Conservation (phyloP, 2,888 invertebrate species). For the Leuctra nigra region DNA sequence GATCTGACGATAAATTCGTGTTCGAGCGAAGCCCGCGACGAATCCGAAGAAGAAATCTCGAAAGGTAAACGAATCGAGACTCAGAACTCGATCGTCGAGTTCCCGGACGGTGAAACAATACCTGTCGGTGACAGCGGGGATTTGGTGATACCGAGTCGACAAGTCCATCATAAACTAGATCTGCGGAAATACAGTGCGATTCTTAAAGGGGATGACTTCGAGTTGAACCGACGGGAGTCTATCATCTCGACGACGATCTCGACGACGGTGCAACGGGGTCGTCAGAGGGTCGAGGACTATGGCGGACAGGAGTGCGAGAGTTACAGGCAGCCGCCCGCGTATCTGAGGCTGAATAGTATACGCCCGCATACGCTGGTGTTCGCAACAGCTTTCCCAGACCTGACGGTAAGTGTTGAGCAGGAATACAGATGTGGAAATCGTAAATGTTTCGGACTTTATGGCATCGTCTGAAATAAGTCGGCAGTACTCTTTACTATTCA, state of each 20-base stretch:
- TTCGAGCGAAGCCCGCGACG: no score
- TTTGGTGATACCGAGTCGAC: no score
- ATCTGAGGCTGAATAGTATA: slow-evolving; percentile 16
- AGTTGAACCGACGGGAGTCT: neutral
- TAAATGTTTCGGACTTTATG: no score
- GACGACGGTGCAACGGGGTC: neutral
- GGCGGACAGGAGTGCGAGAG: neutral
- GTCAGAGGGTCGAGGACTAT: neutral
- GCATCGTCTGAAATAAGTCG: no score
- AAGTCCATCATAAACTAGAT: neutral
- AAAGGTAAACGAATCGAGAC: no score
- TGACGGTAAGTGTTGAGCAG: slow-evolving; percentile 11
- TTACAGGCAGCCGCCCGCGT: slow-evolving; percentile 9
- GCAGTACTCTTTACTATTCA: no score
- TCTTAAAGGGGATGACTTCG: neutral
- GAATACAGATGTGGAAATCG: no score
- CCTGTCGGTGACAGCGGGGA: no score
- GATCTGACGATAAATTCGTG: no score
- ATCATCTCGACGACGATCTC: neutral
- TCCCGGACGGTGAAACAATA: neutral
- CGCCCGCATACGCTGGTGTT: slow-evolving; percentile 17
- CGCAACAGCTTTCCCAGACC: neutral
- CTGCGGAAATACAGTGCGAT: neutral
- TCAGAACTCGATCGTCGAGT: no score
- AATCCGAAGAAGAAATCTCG: no score